Evolutionary conservation across 2,888 invertebrate species (phyloP), one percentile per base, ranked within the genome.

Genomic region (Microctonus aethiopoides): DNA sequence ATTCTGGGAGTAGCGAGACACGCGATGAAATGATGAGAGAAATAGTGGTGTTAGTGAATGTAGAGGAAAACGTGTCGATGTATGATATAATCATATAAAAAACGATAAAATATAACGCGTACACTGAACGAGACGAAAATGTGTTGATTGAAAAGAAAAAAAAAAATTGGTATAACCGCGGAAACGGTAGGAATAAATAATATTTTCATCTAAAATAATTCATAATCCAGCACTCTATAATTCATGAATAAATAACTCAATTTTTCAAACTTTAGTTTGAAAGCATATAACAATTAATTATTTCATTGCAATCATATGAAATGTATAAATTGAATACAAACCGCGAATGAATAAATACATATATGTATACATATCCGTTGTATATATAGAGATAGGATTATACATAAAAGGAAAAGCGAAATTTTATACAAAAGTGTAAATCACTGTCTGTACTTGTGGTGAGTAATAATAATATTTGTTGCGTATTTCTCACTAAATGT

Each of bases 11-110:
- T 52, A 41, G 46, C 3, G 46, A 16, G 16, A 46, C 46, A 29
- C 16, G 61, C 32, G 39, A 65, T 32, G 26, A 54, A 57, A 41
- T 54, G 41, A 16, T 59, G 60, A 29, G 20, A 52, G 61, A 34
- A 20, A 26, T 20, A 56, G 51, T n/a, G 11, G 36, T 29, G 29
- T 3, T 5, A 29, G 7, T 29, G 7, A 29, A 62, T 16, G 24
- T 29, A 29, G 67, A 60, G 62, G 66, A 65, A 57, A 67, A 69
- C 64, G 65, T 68, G 63, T 57, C 67, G 67, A 61, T 71, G 68
- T 61, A 20, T 4, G 13, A 24, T 54, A 54, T 54, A 16, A 24
- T 26, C 24, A 36, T 60, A 34, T 20, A 11, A 26, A 60, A 5
- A 11, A 34, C 9, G 16, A 60, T 34, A 22, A 24, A 39, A 20